phyloP scores from a whole-genome alignment of 2,113 vertebrate species.

The Elephantulus edwardii region DNA sequence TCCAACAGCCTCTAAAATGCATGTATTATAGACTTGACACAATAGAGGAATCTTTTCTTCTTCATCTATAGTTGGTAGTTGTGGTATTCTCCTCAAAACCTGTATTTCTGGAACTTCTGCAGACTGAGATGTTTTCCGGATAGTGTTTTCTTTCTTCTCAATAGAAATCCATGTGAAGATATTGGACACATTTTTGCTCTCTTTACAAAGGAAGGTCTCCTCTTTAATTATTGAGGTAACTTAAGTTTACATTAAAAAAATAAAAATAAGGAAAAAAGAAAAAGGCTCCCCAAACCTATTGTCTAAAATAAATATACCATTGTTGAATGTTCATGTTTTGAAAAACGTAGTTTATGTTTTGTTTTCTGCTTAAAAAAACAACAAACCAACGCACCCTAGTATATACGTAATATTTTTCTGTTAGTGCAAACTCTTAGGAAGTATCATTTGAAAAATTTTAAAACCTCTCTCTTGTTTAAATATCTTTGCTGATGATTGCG shows the following conservation, averaged over 20 bases:
- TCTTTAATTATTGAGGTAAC: slow-evolving; percentile 57
- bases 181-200: slow-evolving; percentile 45
- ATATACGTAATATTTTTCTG: not conserved
- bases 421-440: not conserved
- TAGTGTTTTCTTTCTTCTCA: slow-evolving; percentile 41
- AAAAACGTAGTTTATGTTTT: not conserved
- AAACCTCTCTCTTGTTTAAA: slow-evolving; percentile 6
- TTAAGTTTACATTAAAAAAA: slow-evolving; percentile 38
- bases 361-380: not conserved
- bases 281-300: not conserved
- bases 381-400: no score
- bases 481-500: not conserved
- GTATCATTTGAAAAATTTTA: not conserved
- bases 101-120: slow-evolving; percentile 61
- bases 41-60: slow-evolving; percentile 23
- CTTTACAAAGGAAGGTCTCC: slow-evolving; percentile 35
- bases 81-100: slow-evolving; percentile 37
- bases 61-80: not conserved
- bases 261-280: slow-evolving; percentile 22
- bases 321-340: slow-evolving; percentile 15
- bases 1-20: not conserved
- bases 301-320: not conserved
- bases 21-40: slow-evolving; percentile 27
- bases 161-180: slow-evolving; percentile 46
- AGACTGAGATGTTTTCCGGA: slow-evolving; percentile 11